Percentiles rank a stretch among this genome's conserved stretches.
Evolutionary conservation across 2,113 vertebrate species (phyloP).

Genomic region (Calonectris borealis): DNA sequence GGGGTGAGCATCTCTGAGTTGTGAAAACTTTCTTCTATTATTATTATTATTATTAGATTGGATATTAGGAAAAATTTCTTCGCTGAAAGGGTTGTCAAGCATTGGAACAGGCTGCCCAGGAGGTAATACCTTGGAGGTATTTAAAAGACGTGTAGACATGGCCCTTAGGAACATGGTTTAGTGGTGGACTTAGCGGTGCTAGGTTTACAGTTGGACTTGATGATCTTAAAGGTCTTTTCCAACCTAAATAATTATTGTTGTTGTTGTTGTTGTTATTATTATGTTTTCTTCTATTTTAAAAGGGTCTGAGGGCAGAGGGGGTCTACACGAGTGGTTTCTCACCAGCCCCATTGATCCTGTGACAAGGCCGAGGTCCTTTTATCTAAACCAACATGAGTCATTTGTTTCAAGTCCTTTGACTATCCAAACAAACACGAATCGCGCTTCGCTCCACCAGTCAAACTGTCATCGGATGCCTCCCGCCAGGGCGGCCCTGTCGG

Average conservation of each 20-base stretch:
- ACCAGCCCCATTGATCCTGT: not conserved
- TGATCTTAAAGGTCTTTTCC: not conserved
- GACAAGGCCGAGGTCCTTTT: slow-evolving; percentile 23
- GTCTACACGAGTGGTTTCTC: not conserved
- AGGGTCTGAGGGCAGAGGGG: not conserved
- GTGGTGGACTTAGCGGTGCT: not conserved
- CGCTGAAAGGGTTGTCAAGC: not conserved
- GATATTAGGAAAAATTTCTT: not conserved
- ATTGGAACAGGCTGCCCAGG: not conserved
- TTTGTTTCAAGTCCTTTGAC: slow-evolving; percentile 55
- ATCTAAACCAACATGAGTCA: slow-evolving; percentile 25
- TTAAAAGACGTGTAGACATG: not conserved
- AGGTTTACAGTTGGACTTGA: not conserved
- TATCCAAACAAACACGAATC: slow-evolving; percentile 54
- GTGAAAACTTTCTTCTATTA: not conserved
- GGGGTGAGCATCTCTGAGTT: not conserved
- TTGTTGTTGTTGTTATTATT: not conserved
- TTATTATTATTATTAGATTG: not conserved
- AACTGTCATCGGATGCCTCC: slow-evolving; percentile 10
- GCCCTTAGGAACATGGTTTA: not conserved
- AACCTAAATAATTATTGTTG: not conserved
- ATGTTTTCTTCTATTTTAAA: not conserved
- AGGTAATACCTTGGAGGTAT: not conserved
- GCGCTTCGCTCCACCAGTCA: not conserved
- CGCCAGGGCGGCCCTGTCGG: rapidly evolving